Percentiles rank a stretch among this genome's conserved stretches.
These are phyloP conservation scores for Patella ulyssiponensis DNA, from an alignment of 2,888 invertebrate species.

Conservation along the genomic window DNA sequence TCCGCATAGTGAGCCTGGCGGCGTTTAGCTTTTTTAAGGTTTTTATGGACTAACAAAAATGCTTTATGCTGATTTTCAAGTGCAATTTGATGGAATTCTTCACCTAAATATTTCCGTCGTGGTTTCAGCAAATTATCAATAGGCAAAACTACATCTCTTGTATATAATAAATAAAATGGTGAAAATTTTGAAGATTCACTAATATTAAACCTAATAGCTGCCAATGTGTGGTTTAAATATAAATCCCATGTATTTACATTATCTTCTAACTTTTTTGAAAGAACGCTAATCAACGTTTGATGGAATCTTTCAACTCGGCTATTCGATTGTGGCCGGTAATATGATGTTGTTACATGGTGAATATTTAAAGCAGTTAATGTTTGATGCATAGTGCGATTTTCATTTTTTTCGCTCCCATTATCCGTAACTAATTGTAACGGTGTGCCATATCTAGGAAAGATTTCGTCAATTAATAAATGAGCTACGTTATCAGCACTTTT, in stretches of 20 bases:
- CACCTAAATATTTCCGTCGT: constrained; percentile 19
- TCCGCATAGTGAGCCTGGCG: neutral
- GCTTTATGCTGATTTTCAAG: constrained; percentile 18
- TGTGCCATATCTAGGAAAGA: constrained; percentile 30
- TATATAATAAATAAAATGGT: constrained; percentile 13
- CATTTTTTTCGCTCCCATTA: constrained; percentile 18
- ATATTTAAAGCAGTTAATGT: constrained; percentile 7
- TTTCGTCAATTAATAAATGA: constrained; percentile 31
- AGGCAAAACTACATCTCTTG: neutral
- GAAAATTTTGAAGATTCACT: no score
- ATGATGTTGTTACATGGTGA: constrained; percentile 33
- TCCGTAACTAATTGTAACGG: constrained; percentile 18
- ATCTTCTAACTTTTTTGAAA: no score
- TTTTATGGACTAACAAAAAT: neutral
- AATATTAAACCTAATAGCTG: constrained; percentile 12
- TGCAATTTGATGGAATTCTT: neutral
- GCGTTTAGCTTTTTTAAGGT: neutral
- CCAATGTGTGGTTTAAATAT: constrained; percentile 30
- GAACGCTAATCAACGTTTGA: constrained; percentile 36
- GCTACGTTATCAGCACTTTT: no score
- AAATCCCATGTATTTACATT: no score
- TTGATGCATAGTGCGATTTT: constrained; percentile 11
- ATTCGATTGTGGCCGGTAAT: constrained; percentile 33
- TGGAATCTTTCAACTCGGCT: constrained; percentile 28
- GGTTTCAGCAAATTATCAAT: constrained; percentile 10